A percentile compares a stretch with the other conserved stretches of the same genome.
Conservation (phyloP, 2,888 invertebrate genomes). For the Acronicta leporina region DNA sequence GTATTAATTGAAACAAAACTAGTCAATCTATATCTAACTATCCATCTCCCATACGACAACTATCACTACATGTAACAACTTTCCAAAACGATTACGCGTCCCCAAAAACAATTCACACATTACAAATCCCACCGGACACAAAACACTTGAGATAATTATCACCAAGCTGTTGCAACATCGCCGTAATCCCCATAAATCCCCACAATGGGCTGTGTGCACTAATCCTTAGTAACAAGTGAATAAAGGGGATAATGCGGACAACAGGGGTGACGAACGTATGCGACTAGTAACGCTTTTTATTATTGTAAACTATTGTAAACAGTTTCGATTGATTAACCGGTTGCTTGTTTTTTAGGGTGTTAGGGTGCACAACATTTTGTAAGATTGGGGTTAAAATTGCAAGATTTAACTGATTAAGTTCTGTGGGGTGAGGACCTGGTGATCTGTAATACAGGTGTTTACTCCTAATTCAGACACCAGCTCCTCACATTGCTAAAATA, state of each 20-base stretch:
- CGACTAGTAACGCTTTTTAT: conserved; percentile 51
- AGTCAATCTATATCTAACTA: not conserved
- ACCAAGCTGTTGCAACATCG: conserved; percentile 48
- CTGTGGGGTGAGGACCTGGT: too few species aligned
- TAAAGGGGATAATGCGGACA: conserved; percentile 53
- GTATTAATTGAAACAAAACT: too few species aligned
- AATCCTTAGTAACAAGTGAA: conserved; percentile 56
- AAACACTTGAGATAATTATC: conserved; percentile 55
- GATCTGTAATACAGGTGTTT: too few species aligned
- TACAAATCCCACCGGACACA: conserved; percentile 36
- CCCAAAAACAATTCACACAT: conserved; percentile 41
- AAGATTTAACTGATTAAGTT: not conserved
- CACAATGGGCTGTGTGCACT: conserved; percentile 32
- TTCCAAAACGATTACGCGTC: conserved; percentile 17
- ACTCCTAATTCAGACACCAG: too few species aligned
- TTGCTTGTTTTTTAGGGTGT: conserved; percentile 21
- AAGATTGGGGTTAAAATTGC: not conserved
- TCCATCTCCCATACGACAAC: not conserved
- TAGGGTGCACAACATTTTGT: not conserved
- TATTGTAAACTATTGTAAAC: conserved; percentile 57
- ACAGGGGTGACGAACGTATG: conserved; percentile 46
- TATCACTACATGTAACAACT: not conserved
- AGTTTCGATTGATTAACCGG: conserved; percentile 50
- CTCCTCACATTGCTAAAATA: too few species aligned
- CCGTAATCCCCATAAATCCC: conserved; percentile 25